Evolutionary conservation across 92 coral and sea anemone genomes (phyloP), one percentile per base, ranked within the genome.

Genomic region (Epizoanthus stellaris): DNA sequence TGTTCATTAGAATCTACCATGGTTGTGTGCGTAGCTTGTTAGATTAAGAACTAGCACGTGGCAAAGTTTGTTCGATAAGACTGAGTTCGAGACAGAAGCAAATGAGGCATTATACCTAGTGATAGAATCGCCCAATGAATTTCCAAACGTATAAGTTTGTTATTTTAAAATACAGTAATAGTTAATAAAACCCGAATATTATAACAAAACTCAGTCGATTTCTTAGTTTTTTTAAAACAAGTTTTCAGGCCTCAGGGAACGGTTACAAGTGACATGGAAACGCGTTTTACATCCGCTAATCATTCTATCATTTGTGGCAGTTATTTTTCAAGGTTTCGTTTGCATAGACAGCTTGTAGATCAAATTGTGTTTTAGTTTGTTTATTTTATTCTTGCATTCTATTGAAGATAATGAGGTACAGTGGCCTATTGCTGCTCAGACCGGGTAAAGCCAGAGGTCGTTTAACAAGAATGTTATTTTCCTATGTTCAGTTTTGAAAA

Each of bases 271-370:
- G 83, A 62, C 72, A 62, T 79, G 61, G 58, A 76, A 40, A 76
- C 82, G 82, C 43, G 2, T 42, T 20, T 79, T 21, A 3, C 43
- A 62, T 13, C 20, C 43, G 70, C 62, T 64, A 63, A 63, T 70
- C 72, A 79, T 79, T 79, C 67, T 20, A 65, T 20, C 83, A 63
- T 79, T 30, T 63, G 54, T 79, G 61, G 72, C 83, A 79, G 83
- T 79, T 79, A 63, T 64, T 79, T 79, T 79, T 61, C 72, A 64
- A 79, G 61, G 60, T 21, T 63, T 63, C 83, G 83, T 79, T 79
- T 79, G 61, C 83, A 79, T 79, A 63, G 83, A 79, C 83, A 79
- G 58, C 83, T 63, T 45, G 42, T 21, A 43, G 70, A 62, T 79
- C 71, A 79, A 79, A 79, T 64, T 62, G 61, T 79, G 73, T 64